These are phyloP conservation scores for Hystrix brachyura DNA, from an alignment of 2,113 vertebrate genomes.

Conservation along the genomic window DNA sequence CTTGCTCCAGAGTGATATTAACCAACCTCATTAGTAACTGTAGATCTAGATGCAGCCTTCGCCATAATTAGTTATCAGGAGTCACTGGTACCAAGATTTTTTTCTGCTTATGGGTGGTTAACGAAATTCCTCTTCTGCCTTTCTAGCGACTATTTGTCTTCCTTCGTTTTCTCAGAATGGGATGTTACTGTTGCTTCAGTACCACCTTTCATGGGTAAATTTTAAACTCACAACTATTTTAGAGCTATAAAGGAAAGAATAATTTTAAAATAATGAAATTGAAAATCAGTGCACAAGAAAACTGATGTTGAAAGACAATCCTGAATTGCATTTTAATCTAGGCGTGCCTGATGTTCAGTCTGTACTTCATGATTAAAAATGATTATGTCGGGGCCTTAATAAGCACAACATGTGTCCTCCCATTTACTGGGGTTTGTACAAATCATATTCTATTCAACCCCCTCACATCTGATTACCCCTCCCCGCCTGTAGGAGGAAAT, in stretches of 20 bases:
- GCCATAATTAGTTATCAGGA: neutral
- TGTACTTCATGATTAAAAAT: constrained; percentile 79
- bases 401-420: constrained; percentile 73
- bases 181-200: neutral
- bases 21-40: neutral
- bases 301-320: constrained; percentile 39
- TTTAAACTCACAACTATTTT: constrained; percentile 13
- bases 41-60: neutral
- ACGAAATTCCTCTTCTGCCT: neutral
- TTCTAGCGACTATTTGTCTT: neutral
- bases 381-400: constrained; percentile 78
- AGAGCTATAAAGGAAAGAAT: constrained; percentile 37
- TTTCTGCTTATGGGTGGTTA: neutral
- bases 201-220: neutral
- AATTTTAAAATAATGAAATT: constrained; percentile 68
- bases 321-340: constrained; percentile 60
- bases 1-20: neutral
- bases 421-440: constrained; percentile 74
- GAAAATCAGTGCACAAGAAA: neutral
- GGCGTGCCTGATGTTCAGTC: constrained; percentile 74
- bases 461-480: constrained; percentile 76
- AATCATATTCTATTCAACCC: constrained; percentile 77
- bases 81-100: neutral
- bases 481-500: constrained; percentile 69
- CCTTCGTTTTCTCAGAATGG: neutral